Evolutionary conservation across 2,797 vertebrate genomes (phyloP).

Genomic region (Sebastes taczanowskii): DNA sequence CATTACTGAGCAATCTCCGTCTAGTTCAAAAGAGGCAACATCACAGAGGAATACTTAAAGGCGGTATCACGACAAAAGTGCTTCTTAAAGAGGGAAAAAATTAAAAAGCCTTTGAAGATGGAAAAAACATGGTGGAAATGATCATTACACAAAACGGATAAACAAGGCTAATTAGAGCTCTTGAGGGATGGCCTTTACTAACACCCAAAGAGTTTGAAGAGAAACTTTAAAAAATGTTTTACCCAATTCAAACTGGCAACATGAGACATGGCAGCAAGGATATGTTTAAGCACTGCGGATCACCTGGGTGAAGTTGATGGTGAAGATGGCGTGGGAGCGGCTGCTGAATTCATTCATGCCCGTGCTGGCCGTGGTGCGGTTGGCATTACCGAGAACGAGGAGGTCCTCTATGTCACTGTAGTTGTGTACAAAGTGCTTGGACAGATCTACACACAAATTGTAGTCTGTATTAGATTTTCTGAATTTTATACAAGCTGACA

Average conservation of each 20-base stretch:
- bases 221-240: background rate
- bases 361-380: constrained; percentile 89
- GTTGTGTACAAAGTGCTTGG: constrained; percentile 91
- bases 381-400: constrained; percentile 90
- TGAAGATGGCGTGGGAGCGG: constrained; percentile 94
- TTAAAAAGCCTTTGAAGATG: constrained; percentile 38
- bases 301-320: constrained; percentile 94
- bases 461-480: background rate
- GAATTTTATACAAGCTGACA: background rate
- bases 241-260: background rate
- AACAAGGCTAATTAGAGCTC: constrained; percentile 44
- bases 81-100: constrained; percentile 9
- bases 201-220: constrained; percentile 3
- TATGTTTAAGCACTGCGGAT: background rate
- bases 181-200: constrained; percentile 27
- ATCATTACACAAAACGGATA: constrained; percentile 27
- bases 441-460: constrained; percentile 85
- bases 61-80: constrained; percentile 18
- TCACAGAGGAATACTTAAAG: constrained; percentile 38
- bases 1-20: background rate
- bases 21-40: constrained; percentile 31
- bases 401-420: constrained; percentile 90
- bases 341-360: constrained; percentile 94
- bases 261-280: background rate
- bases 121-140: background rate